Evolutionary conservation across 2,797 vertebrate species (phyloP).

Genomic region (Gastrophryne carolinensis): DNA sequence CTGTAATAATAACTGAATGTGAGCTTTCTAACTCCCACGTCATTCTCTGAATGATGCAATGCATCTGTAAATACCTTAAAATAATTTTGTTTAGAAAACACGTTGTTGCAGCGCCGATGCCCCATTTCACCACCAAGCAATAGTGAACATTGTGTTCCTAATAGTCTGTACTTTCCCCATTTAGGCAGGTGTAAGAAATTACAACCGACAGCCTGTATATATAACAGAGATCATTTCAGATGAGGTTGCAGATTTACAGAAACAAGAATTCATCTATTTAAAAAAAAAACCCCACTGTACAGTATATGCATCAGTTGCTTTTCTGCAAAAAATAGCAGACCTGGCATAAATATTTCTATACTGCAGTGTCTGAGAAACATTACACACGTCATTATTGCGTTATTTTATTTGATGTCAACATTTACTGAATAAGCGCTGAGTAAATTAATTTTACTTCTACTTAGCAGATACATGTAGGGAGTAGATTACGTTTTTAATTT

Average conservation of each 20-base stretch:
- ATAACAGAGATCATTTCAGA: constrained; percentile 20
- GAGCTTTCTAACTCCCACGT: no score
- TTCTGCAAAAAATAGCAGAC: constrained; percentile 21
- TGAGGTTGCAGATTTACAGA: constrained; percentile 28
- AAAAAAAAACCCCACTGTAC: constrained; percentile 26
- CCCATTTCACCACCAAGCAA: not conserved
- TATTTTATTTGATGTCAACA: not conserved
- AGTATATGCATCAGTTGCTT: constrained; percentile 23
- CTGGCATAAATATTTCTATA: constrained; percentile 13
- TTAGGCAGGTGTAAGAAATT: constrained; percentile 30
- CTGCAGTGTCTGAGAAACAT: not conserved
- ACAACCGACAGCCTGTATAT: constrained; percentile 7
- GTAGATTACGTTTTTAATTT: no score
- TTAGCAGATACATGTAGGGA: no score
- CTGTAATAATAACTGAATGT: no score
- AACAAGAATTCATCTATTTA: constrained; percentile 38
- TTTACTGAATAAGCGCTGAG: no score
- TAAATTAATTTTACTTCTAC: no score
- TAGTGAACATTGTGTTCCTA: not conserved
- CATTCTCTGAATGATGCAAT: not conserved
- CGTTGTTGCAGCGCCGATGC: not conserved
- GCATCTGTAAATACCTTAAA: not conserved
- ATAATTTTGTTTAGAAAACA: not conserved
- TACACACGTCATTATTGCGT: not conserved
- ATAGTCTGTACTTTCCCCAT: not conserved